Percentiles rank a stretch among this genome's conserved stretches.
Evolutionary conservation across 2,113 vertebrate species (phyloP).

Genomic region (Apodemus speciosus): DNA sequence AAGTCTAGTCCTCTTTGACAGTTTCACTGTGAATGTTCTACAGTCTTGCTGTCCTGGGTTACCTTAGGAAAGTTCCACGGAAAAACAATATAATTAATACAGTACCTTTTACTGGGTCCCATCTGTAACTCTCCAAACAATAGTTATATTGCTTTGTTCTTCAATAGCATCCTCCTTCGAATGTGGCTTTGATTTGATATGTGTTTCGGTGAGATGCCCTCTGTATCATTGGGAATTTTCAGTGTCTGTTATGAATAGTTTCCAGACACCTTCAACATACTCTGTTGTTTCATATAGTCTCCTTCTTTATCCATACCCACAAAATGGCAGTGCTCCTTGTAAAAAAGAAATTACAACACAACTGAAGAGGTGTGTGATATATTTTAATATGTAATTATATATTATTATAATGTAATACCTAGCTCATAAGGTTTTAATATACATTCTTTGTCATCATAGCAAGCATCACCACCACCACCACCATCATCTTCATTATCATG

Average conservation of each 20-base stretch:
- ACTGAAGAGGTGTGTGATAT: neutral
- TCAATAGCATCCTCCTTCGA: neutral
- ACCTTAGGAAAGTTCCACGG: slow-evolving; percentile 64
- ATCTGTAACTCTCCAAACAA: slow-evolving; percentile 57
- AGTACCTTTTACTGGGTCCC: slow-evolving; percentile 52
- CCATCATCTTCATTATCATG: neutral
- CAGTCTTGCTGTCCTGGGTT: slow-evolving; percentile 44
- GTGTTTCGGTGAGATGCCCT: neutral
- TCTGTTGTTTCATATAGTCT: slow-evolving; percentile 30
- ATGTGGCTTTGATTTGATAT: slow-evolving; percentile 49
- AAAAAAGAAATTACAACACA: slow-evolving; percentile 12
- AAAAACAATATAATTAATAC: slow-evolving; percentile 75
- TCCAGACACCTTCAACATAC: neutral
- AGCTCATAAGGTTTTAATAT: neutral
- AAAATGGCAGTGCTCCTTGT: neutral
- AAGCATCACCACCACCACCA: neutral
- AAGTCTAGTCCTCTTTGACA: slow-evolving; percentile 74
- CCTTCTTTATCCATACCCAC: neutral
- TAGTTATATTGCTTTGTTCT: slow-evolving; percentile 53
- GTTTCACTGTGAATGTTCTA: slow-evolving; percentile 68
- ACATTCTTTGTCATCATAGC: neutral
- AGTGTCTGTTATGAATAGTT: slow-evolving; percentile 33
- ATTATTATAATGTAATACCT: no score
- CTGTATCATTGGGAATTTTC: slow-evolving; percentile 53
- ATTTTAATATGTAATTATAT: no score